Conservation (phyloP, 2,113 vertebrate species). For the Paedocypris sp. region DNA sequence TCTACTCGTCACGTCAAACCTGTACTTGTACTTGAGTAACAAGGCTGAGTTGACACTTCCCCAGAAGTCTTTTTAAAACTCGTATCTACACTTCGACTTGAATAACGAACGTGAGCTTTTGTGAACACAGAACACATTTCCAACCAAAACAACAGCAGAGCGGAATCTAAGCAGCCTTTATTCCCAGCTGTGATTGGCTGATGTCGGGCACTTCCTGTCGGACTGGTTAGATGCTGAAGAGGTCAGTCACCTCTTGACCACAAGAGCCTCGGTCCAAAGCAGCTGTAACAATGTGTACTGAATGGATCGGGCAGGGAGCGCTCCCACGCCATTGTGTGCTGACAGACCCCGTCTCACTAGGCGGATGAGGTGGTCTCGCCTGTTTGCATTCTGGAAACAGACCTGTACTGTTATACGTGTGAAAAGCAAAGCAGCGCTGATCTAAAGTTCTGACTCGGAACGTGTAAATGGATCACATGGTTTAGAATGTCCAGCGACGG, state of each 20-base stretch:
- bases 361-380: neutral
- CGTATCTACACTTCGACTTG: too few relatives aligned
- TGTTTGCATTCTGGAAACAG: neutral
- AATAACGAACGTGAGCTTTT: neutral
- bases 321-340: neutral
- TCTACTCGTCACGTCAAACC: too few relatives aligned
- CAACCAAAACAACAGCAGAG: constrained; percentile 20
- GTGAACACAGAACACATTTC: constrained; percentile 10
- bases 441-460: neutral
- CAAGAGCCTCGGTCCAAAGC: constrained; percentile 1
- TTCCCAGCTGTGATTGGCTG: constrained; percentile 4
- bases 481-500: too few relatives aligned
- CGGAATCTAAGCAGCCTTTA: neutral
- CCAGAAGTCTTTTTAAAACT: too few relatives aligned
- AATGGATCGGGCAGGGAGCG: neutral
- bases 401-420: neutral
- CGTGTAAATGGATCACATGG: too few relatives aligned
- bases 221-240: constrained; percentile 21
- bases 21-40: too few relatives aligned
- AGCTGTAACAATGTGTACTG: constrained; percentile 26
- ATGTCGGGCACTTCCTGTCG: constrained; percentile 6
- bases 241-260: constrained; percentile 26
- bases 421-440: neutral
- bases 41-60: too few relatives aligned
- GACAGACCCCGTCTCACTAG: constrained; percentile 3